phyloP scores from a whole-genome alignment of 2,113 vertebrate species.

The Perognathus longimembris region DNA sequence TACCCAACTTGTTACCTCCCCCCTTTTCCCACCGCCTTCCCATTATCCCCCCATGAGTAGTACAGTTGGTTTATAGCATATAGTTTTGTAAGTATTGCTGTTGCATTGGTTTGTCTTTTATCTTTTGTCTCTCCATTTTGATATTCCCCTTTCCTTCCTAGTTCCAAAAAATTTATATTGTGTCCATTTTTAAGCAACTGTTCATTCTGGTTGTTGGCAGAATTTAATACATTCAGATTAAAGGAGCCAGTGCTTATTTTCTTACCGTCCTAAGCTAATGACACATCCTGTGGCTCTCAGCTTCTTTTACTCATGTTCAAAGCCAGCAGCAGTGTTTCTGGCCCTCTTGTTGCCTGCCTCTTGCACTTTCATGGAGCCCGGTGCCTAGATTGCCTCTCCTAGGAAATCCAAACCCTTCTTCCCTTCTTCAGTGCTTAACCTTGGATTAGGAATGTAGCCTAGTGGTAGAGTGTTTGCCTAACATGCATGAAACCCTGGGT shows the following conservation, averaged over 20 bases:
- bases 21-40: too few species aligned
- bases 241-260: not conserved
- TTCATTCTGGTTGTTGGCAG: not conserved
- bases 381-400: not conserved
- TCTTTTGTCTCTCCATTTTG: too few species aligned
- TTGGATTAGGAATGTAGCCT: too few species aligned
- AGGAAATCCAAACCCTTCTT: not conserved
- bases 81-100: too few species aligned
- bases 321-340: not conserved
- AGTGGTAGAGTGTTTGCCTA: too few species aligned
- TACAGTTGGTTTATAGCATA: too few species aligned
- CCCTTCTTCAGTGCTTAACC: not conserved
- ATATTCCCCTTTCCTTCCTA: too few species aligned
- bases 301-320: not conserved
- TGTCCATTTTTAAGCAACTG: not conserved
- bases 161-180: too few species aligned
- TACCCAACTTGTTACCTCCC: too few species aligned
- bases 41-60: too few species aligned
- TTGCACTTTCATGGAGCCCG: not conserved
- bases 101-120: too few species aligned
- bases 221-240: not conserved
- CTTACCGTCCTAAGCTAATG: not conserved
- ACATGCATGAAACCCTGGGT: too few species aligned
- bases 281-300: not conserved
- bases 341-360: not conserved